Evolutionary conservation across 2,888 invertebrate species (phyloP).

Genomic region (Tanytarsus gracilentus): DNA sequence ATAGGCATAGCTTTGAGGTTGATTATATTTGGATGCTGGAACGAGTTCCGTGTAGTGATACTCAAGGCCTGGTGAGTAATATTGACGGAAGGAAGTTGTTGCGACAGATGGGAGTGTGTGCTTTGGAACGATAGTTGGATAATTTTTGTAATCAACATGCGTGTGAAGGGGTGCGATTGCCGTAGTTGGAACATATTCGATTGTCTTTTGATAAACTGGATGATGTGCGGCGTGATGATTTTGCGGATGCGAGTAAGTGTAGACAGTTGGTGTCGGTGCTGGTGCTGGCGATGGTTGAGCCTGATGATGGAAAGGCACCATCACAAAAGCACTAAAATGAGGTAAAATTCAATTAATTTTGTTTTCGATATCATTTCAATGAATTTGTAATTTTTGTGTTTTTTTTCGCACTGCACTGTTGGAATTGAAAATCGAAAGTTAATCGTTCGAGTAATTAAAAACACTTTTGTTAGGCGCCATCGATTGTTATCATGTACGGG

Average conservation of each 20-base stretch:
- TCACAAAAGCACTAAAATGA: conserved; percentile 30
- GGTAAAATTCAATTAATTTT: not conserved
- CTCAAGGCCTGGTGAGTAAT: conserved; percentile 23
- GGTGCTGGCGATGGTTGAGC: not conserved
- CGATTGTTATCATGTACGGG: too few species aligned
- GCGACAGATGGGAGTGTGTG: conserved; percentile 9
- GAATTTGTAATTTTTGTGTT: not conserved
- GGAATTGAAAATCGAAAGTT: too few species aligned
- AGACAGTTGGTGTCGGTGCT: conserved; percentile 31
- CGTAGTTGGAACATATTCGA: conserved; percentile 21
- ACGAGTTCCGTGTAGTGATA: conserved; percentile 21
- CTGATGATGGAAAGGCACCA: conserved; percentile 30
- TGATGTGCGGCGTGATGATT: conserved; percentile 25
- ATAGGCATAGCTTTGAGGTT: not conserved
- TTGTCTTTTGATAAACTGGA: conserved; percentile 9
- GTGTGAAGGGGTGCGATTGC: conserved; percentile 5
- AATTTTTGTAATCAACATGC: conserved; percentile 15
- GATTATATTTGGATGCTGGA: conserved; percentile 11
- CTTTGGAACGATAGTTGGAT: conserved; percentile 1
- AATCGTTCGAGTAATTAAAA: too few species aligned
- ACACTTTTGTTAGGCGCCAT: too few species aligned
- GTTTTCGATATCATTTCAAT: not conserved
- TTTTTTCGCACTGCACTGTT: too few species aligned
- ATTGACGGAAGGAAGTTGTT: conserved; percentile 19
- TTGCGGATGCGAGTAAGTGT: conserved; percentile 31